These are phyloP conservation scores for Reinhardtius hippoglossoides DNA, from an alignment of 2,113 vertebrate genomes.

Conservation along the genomic window DNA sequence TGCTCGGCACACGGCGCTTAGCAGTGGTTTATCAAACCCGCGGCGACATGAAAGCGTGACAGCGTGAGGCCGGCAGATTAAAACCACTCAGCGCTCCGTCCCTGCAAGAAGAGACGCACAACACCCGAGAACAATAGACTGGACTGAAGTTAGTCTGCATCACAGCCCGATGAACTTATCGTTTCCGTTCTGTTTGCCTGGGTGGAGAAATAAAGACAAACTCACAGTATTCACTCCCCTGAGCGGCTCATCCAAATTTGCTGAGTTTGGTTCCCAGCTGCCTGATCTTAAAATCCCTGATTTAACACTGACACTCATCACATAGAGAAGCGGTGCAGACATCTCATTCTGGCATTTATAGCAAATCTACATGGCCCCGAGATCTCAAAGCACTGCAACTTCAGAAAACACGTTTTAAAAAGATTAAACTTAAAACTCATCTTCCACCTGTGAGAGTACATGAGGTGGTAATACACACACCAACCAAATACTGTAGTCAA, in stretches of 20 bases:
- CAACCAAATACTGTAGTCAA: too few species aligned
- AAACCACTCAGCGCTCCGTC: constrained; percentile 64
- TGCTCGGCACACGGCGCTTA: constrained; percentile 50
- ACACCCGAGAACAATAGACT: constrained; percentile 67
- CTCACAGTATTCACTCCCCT: constrained; percentile 28
- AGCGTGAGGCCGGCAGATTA: constrained; percentile 70
- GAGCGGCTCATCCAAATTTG: constrained; percentile 40
- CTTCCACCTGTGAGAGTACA: too few species aligned
- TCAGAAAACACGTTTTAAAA: too few species aligned
- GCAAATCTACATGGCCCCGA: not conserved
- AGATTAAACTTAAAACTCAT: too few species aligned
- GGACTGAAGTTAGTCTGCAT: constrained; percentile 72
- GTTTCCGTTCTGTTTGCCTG: constrained; percentile 34
- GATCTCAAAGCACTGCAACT: too few species aligned
- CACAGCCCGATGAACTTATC: constrained; percentile 67
- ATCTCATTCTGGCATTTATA: not conserved
- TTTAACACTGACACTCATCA: constrained; percentile 25
- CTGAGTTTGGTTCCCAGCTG: constrained; percentile 29
- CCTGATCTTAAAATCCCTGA: constrained; percentile 7
- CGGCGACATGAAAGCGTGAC: constrained; percentile 66
- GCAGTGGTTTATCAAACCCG: constrained; percentile 74
- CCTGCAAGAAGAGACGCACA: constrained; percentile 58
- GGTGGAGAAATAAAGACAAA: not conserved
- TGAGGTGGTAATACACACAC: too few species aligned
- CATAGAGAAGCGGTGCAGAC: not conserved